Conservation (phyloP, 1,140 invertebrate genomes). For the Bombyx mandarina region DNA sequence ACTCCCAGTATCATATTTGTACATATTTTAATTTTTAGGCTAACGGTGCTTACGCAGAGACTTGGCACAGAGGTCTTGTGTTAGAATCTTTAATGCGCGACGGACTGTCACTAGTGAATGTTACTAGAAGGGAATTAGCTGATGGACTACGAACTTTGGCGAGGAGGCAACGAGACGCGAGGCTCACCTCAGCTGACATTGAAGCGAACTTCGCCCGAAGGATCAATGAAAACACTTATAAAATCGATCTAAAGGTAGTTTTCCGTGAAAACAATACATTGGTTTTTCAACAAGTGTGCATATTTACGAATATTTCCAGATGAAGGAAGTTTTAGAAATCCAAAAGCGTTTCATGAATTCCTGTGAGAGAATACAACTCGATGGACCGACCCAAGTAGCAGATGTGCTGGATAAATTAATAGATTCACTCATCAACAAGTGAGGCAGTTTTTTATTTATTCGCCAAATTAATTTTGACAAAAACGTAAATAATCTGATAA, state of each 20-base stretch:
- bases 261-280: not conserved
- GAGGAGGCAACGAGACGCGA: conserved; percentile 42
- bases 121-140: conserved; percentile 69
- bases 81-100: conserved; percentile 65
- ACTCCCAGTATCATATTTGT: too few species aligned
- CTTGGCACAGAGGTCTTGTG: conserved; percentile 67
- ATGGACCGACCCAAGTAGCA: conserved; percentile 72
- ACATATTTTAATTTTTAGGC: conserved; percentile 41
- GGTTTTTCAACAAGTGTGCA: not conserved
- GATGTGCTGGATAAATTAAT: conserved; percentile 73
- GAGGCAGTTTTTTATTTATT: conserved; percentile 15
- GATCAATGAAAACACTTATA: conserved; percentile 47
- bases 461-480: not conserved
- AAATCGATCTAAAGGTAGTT: conserved; percentile 47
- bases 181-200: conserved; percentile 38
- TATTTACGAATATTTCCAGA: conserved; percentile 22
- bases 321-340: conserved; percentile 69
- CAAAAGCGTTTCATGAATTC: conserved; percentile 74
- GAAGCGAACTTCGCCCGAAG: conserved; percentile 37
- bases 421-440: conserved; percentile 73
- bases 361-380: conserved; percentile 73
- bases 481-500: not conserved
- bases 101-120: conserved; percentile 66
- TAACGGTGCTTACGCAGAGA: conserved; percentile 72
- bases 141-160: conserved; percentile 70